Conservation (phyloP, 2,797 vertebrate genomes). For the Pitangus sulphuratus region DNA sequence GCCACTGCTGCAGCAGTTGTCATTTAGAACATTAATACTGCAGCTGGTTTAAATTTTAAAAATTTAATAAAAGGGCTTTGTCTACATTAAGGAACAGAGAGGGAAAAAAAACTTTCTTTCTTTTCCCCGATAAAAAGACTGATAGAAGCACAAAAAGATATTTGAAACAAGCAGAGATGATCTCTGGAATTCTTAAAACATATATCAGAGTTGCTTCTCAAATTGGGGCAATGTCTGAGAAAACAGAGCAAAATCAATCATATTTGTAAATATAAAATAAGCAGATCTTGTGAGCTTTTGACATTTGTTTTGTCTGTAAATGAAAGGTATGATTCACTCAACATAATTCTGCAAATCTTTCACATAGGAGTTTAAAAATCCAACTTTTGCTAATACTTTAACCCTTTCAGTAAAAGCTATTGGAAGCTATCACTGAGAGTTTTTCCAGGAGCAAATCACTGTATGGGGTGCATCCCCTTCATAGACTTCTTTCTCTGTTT, state of each 20-base stretch:
- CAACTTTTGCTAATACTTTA: background rate
- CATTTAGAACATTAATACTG: conserved; percentile 9
- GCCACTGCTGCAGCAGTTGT: background rate
- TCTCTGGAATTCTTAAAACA: background rate
- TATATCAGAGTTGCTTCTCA: background rate
- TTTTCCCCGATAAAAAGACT: background rate
- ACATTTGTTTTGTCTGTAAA: background rate
- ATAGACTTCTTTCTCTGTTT: background rate
- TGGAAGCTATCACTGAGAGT: background rate
- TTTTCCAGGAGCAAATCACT: background rate
- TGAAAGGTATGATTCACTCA: background rate
- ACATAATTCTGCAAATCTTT: background rate
- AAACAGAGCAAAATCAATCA: background rate
- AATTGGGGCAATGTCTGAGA: background rate
- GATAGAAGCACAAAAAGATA: background rate
- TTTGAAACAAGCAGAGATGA: background rate
- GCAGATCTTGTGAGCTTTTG: background rate
- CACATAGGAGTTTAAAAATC: background rate
- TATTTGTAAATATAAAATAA: background rate
- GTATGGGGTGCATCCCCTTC: background rate
- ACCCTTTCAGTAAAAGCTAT: background rate
- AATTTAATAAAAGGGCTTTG: background rate
- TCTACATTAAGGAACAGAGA: background rate
- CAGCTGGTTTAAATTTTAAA: conserved; percentile 32
- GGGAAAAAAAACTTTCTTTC: background rate